Base-by-base conservation (phyloP, 37 sponge, comb jelly and placozoan species). In the Axinella damicornis region DNA sequence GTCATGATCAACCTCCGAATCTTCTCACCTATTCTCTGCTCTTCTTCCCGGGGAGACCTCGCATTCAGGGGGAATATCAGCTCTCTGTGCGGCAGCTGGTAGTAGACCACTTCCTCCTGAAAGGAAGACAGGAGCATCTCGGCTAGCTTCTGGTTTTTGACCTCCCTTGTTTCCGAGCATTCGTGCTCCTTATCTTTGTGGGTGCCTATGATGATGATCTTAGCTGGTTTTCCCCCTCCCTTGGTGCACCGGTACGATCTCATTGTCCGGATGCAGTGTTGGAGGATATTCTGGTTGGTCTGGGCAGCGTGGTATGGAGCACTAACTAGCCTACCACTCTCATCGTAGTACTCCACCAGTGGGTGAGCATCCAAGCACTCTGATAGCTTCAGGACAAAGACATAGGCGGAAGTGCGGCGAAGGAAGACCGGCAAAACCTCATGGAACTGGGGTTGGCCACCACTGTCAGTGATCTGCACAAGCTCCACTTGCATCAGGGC, bases 381-480 rank as follows among this genome's bases (percentile, higher is more conserved):
- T 19, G 54, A 69, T 0, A 80, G 70, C 57, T 68, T 67, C 5
- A 69, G 28, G 22, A 80, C 81, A 53, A 80, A 68, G 14, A 80
- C 15, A 0, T 80, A 69, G 11, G 67, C 54, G 20, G 54, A 35
- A 20, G 52, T 80, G 6, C 58, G 55, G 0, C 37, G 33, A 24
- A 80, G 54, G 35, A 80, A 80, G 21, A 28, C 56, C 25, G 81
- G 81, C 31, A 80, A 58, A 21, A 80, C 22, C 70, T 80, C 69
- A 54, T 80, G 81, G 67, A 80, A 80, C 54, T 80, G 81, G 0
- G 81, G 81, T 21, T 80, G 81, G 27, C 81, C 81, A 2, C 81
- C 81, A 69, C 56, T 67, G 34, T 80, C 81, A 55, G 33, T 30
- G 13, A 80, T 0, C 0, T 80, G 53, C 2, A 80, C 56, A 28